phyloP scores from a whole-genome alignment of 2,113 vertebrate genomes.

The Charina bottae region DNA sequence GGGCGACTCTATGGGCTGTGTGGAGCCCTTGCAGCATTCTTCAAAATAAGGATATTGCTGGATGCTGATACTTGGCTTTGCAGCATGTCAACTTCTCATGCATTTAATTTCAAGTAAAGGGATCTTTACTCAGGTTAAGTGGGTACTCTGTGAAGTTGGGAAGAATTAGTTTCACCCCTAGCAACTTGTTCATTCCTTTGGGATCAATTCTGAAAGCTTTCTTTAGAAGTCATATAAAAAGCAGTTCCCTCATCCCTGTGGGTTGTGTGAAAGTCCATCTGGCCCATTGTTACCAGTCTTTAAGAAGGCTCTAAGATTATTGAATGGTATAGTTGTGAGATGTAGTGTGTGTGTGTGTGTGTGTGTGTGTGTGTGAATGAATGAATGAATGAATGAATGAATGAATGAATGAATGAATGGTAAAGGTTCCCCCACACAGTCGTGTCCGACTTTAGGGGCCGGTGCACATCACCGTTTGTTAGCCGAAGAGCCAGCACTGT shows the following conservation, averaged over 20 bases:
- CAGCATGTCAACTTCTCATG: neutral
- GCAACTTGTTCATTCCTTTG: neutral
- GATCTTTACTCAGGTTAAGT: neutral
- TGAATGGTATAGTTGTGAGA: neutral
- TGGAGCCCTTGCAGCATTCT: neutral
- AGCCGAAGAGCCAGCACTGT: no score
- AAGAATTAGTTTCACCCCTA: neutral
- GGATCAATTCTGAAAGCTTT: neutral
- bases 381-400: no score
- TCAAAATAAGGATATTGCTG: neutral
- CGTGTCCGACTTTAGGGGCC: no score
- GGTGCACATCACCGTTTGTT: no score
- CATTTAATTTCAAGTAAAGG: neutral
- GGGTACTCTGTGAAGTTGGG: neutral
- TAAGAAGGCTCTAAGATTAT: neutral
- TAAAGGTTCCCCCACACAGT: no score
- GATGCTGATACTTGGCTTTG: neutral
- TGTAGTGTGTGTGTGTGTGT: no score
- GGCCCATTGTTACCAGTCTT: neutral
- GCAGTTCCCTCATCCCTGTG: neutral
- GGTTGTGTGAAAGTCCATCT: neutral
- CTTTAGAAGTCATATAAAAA: neutral
- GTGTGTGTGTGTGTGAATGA: no score
- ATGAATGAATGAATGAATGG: no score
- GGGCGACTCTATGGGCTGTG: neutral